Evolutionary conservation across 2,113 vertebrate genomes (phyloP).

Genomic region (Rana temporaria): DNA sequence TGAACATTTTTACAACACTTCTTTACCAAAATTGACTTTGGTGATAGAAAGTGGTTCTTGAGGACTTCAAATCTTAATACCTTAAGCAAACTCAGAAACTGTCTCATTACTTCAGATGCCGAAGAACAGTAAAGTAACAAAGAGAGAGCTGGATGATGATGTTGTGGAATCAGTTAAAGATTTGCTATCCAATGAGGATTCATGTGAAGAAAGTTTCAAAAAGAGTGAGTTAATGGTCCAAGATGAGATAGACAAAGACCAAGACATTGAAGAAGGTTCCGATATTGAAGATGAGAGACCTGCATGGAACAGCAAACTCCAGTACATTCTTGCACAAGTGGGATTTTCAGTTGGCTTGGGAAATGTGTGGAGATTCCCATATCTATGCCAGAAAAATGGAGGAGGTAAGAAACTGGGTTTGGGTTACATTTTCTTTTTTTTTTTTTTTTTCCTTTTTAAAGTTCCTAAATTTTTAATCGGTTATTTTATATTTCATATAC

Average conservation of each 20-base stretch:
- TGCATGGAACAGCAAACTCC: constrained; percentile 96
- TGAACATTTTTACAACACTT: not conserved
- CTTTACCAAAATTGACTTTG: not conserved
- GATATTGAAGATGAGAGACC: constrained; percentile 88
- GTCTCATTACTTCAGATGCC: constrained; percentile 84
- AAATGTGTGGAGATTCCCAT: constrained; percentile 98
- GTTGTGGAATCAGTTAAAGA: constrained; percentile 95
- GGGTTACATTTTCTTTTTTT: no score
- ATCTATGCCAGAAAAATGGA: constrained; percentile 98
- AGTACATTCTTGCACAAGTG: constrained; percentile 97
- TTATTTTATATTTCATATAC: no score
- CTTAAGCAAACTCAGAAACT: constrained; percentile 19
- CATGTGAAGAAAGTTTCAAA: constrained; percentile 90
- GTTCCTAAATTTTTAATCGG: no score
- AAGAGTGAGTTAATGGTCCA: constrained; percentile 88
- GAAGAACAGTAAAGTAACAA: constrained; percentile 95
- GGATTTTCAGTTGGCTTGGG: constrained; percentile 98
- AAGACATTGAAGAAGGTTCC: constrained; percentile 80
- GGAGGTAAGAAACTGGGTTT: constrained; percentile 82
- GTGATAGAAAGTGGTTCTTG: not conserved
- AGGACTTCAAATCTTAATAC: not conserved
- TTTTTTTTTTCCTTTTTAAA: no score
- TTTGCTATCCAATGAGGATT: constrained; percentile 95
- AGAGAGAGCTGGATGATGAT: constrained; percentile 95
- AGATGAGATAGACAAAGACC: constrained; percentile 81